phyloP scores from a whole-genome alignment of 2,797 vertebrate genomes.

The Hoplostethus mediterraneus region DNA sequence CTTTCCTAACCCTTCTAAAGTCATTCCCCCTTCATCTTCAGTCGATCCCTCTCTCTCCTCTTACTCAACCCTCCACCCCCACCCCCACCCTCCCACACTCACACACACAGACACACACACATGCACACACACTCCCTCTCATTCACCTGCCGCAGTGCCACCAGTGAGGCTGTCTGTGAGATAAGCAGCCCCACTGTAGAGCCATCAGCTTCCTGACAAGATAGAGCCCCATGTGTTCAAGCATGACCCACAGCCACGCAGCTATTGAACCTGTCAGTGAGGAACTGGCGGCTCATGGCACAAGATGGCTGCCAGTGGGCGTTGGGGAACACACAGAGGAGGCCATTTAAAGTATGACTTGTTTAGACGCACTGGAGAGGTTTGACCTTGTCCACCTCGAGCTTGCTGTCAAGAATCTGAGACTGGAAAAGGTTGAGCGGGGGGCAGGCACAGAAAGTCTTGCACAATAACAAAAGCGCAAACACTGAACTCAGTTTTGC shows the following conservation, averaged over 20 bases:
- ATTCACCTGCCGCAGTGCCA: conserved; percentile 62
- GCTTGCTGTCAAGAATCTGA: conserved; percentile 67
- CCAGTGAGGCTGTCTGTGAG: conserved; percentile 64
- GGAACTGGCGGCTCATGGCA: conserved; percentile 64
- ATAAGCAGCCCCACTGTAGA: conserved; percentile 75
- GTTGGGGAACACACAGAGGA: conserved; percentile 44
- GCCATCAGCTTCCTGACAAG: conserved; percentile 77
- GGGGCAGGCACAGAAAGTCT: conserved; percentile 47
- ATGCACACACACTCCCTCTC: conserved; percentile 11
- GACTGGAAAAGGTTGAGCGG: conserved; percentile 63
- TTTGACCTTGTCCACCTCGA: conserved; percentile 73
- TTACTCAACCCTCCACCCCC: conserved; percentile 11
- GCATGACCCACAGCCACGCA: conserved; percentile 69
- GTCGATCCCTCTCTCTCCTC: not conserved
- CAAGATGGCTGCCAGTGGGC: conserved; percentile 66
- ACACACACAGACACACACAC: not conserved
- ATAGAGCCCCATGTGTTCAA: conserved; percentile 67
- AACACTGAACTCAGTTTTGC: conserved; percentile 17
- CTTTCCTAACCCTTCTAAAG: conserved; percentile 27
- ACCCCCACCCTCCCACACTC: conserved; percentile 14
- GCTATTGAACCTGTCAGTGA: conserved; percentile 74
- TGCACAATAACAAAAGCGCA: conserved; percentile 45
- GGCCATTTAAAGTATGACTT: conserved; percentile 69
- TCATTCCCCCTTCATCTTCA: conserved; percentile 31
- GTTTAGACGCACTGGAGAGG: conserved; percentile 67